Base-by-base conservation (phyloP, 2,888 invertebrate genomes). In the Carabus problematicus region DNA sequence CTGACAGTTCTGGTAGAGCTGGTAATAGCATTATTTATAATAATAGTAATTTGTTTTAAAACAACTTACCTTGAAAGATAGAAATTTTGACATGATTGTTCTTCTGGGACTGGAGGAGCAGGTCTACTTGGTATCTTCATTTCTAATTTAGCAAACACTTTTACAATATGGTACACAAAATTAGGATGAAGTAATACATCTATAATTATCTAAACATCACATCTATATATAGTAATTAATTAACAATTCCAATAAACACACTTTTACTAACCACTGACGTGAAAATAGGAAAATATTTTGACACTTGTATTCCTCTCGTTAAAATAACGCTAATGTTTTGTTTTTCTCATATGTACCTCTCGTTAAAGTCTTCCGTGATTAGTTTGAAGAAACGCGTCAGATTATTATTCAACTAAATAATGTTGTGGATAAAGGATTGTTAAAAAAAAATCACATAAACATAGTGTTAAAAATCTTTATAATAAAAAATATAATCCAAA, bases 111-210 rank as follows among this genome's bases (percentile, higher is more conserved):
- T 19, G 64, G 42, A 18, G 64, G 64, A 7, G 64, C 64, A 54
- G 64, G 64, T 55, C 64, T 54, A 4, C 55, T 64, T 42, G 64
- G 64, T 42, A 64, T 64, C 43, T 55, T 55, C 64, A 64, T 64
- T 43, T 42, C 43, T 45, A 11, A 12, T 12, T 45, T 3, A 12
- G 11, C n/a, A 8, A 9, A 42, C 42, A 42, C n/a, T n/a, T n/a
- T n/a, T n/a, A n/a, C n/a, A 29, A 29, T 29, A 29, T 29, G 29
- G 29, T 29, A 29, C 29, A 29, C 29, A 29, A 29, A 29, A 29
- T 29, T 3, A 29, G 29, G 2, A 29, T 29, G 29, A 29, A 29
- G 29, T 29, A 29, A 29, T 29, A 29, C 29, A 29, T 29, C 29
- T 6, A 29, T n/a, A n/a, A n/a, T n/a, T n/a, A n/a, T n/a, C n/a